Evolutionary conservation across 92 coral and sea anemone genomes (phyloP).

Genomic region (Epizoanthus stellaris): DNA sequence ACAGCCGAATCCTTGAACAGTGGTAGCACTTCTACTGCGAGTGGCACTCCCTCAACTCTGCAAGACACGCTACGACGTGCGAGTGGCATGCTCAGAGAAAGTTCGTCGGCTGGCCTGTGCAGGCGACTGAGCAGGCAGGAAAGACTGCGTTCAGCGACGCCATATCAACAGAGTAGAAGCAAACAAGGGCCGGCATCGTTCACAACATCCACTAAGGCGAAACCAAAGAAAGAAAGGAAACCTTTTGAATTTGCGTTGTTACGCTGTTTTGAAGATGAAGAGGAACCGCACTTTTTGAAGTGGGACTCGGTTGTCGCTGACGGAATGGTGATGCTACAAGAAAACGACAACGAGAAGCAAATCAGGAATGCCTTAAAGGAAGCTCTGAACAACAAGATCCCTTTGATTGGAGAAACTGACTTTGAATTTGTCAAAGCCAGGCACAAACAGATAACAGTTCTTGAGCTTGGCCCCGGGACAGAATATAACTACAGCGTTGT

Average conservation of each 20-base stretch:
- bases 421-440: slow-evolving; percentile 64
- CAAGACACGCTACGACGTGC: slow-evolving; percentile 55
- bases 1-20: no score
- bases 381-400: slow-evolving; percentile 49
- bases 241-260: slow-evolving; percentile 44
- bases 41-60: slow-evolving; percentile 9
- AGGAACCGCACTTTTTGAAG: slow-evolving; percentile 40
- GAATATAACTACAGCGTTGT: slow-evolving; percentile 66
- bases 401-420: slow-evolving; percentile 22
- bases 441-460: slow-evolving; percentile 45
- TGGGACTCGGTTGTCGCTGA: slow-evolving; percentile 49
- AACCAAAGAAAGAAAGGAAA: slow-evolving; percentile 26
- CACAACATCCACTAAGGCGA: not conserved
- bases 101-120: slow-evolving; percentile 53
- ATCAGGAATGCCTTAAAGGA: slow-evolving; percentile 24
- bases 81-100: slow-evolving; percentile 39
- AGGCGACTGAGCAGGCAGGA: slow-evolving; percentile 49
- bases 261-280: slow-evolving; percentile 37
- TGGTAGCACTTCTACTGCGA: not conserved
- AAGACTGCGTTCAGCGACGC: slow-evolving; percentile 44
- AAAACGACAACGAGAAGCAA: not conserved
- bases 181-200: not conserved
- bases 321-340: slow-evolving; percentile 23
- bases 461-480: slow-evolving; percentile 54
- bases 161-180: slow-evolving; percentile 2